Evolutionary conservation across 2,888 invertebrate species (phyloP), one percentile per base, ranked within the genome.

Genomic region (Carterocephalus palaemon): DNA sequence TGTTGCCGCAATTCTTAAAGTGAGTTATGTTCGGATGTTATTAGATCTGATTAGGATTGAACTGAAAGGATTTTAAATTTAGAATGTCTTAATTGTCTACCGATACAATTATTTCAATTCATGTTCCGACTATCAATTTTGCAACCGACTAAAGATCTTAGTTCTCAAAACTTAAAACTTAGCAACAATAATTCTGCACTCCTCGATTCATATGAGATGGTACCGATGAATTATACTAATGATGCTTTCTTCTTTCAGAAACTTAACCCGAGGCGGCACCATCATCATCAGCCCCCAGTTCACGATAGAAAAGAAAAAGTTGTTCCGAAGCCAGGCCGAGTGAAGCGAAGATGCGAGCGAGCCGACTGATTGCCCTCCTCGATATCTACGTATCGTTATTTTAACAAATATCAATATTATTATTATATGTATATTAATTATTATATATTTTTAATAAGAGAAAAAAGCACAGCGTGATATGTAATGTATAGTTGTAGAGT

Each of bases 1-100:
- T 93, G 71, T 88, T 96, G 81, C 95, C 95, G 77, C 95, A 95
- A 80, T 94, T 96, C 82, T 89, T 96, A 81, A 95, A 95, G 95
- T 95, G 83, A 93, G 94, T 91, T 55, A 55, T 46, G 8, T n/a
- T n/a, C 19, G 38, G 10, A 33, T 40, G 16, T 20, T 10, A 29
- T 40, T 22, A 13, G 13, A 5, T 9, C 10, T 42, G 10, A 26
- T 37, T 26, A 38, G 29, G 28, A 37, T 47, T 36, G 34, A 52
- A 29, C 38, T 33, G 49, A 49, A 19, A 4, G 13, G 7, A 16
- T 36, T 1, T 4, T 9, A 8, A 3, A 12, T 9, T 4, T 17
- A 13, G 17, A 20, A 34, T 24, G 12, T 17, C 12, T 8, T 12
- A 12, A 7, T 29, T n/a, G n/a, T n/a, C n/a, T n/a, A n/a, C n/a